Evolutionary conservation across 2,888 invertebrate species (phyloP), one percentile per base, ranked within the genome.

Genomic region (Caenorhabditis japonica): DNA sequence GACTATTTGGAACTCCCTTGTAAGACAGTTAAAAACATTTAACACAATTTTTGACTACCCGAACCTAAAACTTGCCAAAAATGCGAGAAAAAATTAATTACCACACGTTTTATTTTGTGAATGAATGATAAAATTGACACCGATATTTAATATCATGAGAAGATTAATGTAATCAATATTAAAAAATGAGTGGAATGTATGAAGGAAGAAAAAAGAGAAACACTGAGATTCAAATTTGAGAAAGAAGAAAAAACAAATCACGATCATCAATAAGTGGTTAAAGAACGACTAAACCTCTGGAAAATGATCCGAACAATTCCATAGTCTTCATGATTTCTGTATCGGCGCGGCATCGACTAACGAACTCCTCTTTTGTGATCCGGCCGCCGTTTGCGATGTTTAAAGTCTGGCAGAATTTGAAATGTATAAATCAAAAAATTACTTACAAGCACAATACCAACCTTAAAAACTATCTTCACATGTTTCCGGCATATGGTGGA

Each of bases 291-390:
- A 70, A 36, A 5, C 60, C 56, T 19, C 27, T 49, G 2, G 61
- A 47, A 25, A 62, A 62, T 12, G 61, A 51, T 8, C 55, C 66
- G 23, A 72, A 66, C 27, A 72, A 19, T 34, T 60, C 64, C n/a
- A 72, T 17, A 4, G 64, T 49, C 3, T 47, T 25, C 30, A 72
- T 39, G 3, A 72, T 72, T 21, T 75, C 66, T 1, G 55, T 19
- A 34, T 80, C 72, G 3, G 43, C 8, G 25, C 60, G 61, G 34
- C 83, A 83, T 95, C 95, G 1, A 90, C 95, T 68, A 92, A 93
- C 84, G 94, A 94, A 83, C 36, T 80, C 76, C 19, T 76, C 74
- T 21, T 72, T 61, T 7, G 66, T 74, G 10, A 83, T 79, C 19
- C 51, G 34, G 3, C 75, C 77, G 19, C 77, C 80, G 34, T 71